phyloP scores from a whole-genome alignment of 2,113 vertebrate species.

The Buteo buteo region DNA sequence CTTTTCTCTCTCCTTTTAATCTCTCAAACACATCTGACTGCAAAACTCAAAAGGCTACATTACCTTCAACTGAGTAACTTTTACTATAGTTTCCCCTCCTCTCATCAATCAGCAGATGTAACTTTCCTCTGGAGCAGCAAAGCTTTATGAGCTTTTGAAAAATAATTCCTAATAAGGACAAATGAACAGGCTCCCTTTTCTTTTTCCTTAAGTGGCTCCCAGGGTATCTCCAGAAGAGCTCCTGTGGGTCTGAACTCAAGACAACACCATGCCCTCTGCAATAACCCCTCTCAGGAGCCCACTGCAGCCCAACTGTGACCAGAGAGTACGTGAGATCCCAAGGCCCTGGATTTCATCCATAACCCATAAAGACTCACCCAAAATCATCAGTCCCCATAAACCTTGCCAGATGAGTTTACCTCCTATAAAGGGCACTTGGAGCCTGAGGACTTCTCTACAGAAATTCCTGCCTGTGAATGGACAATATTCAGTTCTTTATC shows the following conservation, averaged over 20 bases:
- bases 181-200: neutral
- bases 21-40: neutral
- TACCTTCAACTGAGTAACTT: neutral
- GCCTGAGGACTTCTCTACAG: neutral
- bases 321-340: neutral
- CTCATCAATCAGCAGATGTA: neutral
- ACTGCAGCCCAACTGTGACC: neutral
- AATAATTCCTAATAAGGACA: constrained; percentile 8
- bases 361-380: neutral
- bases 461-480: neutral
- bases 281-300: neutral
- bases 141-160: neutral
- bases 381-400: neutral
- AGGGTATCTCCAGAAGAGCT: neutral
- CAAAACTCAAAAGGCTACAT: neutral
- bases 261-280: neutral
- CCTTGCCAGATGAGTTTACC: neutral
- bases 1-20: neutral
- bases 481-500: neutral
- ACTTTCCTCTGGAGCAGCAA: neutral
- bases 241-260: neutral
- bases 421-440: neutral
- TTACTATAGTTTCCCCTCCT: neutral
- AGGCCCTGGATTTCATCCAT: neutral
- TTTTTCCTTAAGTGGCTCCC: neutral